A percentile compares a stretch with the other conserved stretches of the same genome.
These are phyloP conservation scores for Pseudocheirus occidentalis DNA, from an alignment of 2,797 vertebrate species.

Conservation along the genomic window DNA sequence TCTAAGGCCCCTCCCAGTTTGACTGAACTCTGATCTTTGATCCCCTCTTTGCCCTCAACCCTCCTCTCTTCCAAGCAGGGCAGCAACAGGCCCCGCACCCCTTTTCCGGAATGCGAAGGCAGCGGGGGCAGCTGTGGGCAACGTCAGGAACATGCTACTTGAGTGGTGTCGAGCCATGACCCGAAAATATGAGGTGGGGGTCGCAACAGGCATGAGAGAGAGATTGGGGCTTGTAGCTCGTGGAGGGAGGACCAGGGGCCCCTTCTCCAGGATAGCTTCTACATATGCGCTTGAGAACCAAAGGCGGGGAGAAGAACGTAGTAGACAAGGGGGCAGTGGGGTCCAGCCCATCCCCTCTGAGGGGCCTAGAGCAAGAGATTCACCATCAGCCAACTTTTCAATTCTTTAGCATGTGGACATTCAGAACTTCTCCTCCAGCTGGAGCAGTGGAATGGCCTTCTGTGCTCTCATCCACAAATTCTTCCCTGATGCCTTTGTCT, in stretches of 20 bases:
- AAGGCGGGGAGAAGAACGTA: background rate
- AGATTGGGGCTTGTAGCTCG: background rate
- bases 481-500: conserved; percentile 86
- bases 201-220: fast-evolving
- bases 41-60: background rate
- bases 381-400: fast-evolving
- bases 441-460: conserved; percentile 86
- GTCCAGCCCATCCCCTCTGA: background rate
- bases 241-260: fast-evolving
- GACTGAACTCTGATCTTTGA: fast-evolving
- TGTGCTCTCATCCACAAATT: conserved; percentile 86
- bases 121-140: conserved; percentile 63
- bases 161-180: conserved; percentile 87
- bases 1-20: background rate
- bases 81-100: conserved; percentile 79
- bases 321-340: background rate
- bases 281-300: fast-evolving
- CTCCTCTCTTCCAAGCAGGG: conserved; percentile 60
- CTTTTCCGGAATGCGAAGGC: conserved; percentile 78
- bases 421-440: conserved; percentile 87
- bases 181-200: conserved; percentile 81
- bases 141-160: conserved; percentile 83
- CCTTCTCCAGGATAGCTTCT: background rate
- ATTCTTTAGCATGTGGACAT: conserved; percentile 83
- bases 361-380: background rate